phyloP scores from a whole-genome alignment of 2,113 vertebrate genomes.

The Chlorodrepanis virens region DNA sequence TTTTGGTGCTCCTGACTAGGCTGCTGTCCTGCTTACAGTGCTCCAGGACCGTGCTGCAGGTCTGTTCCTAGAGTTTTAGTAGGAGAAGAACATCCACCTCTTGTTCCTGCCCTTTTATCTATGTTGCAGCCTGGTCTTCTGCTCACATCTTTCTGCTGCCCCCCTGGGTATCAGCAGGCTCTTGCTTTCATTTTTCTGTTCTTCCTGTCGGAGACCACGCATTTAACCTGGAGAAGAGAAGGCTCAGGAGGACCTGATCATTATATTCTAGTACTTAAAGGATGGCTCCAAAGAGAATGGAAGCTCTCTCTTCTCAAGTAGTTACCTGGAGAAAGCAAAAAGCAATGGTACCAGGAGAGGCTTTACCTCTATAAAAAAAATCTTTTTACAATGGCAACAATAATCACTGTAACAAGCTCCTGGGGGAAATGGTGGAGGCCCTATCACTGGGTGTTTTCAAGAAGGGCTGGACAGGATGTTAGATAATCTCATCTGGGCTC shows the following conservation, averaged over 20 bases:
- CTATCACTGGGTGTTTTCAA: background rate
- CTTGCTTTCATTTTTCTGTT: background rate
- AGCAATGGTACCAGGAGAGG: background rate
- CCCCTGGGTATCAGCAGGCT: background rate
- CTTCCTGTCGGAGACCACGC: background rate
- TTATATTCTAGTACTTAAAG: background rate
- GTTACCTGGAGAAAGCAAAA: background rate
- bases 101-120: background rate
- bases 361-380: background rate
- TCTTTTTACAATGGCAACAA: background rate
- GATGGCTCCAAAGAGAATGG: background rate
- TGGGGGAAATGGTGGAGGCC: fast-evolving
- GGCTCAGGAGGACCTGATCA: background rate
- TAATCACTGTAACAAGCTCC: background rate
- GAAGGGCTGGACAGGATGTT: background rate
- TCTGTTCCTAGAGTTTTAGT: background rate
- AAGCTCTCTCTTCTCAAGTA: background rate
- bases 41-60: background rate
- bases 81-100: background rate
- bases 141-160: background rate
- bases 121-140: background rate
- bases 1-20: background rate
- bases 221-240: background rate
- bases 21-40: background rate
- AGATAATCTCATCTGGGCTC: background rate